phyloP scores from a whole-genome alignment of 2,797 vertebrate species.

The Allochrocebus solatus region DNA sequence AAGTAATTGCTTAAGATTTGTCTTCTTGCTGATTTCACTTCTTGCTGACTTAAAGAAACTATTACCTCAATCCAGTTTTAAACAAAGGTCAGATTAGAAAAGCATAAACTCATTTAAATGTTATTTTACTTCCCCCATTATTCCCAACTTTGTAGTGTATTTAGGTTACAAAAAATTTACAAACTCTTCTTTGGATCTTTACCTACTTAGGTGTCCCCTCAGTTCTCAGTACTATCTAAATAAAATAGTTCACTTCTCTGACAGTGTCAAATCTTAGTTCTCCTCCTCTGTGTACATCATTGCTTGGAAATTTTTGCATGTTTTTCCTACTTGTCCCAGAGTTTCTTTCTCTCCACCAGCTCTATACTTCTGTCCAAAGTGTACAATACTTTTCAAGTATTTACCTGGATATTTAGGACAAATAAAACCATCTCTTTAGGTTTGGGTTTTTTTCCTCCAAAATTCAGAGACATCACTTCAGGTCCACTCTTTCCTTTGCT shows the following conservation, averaged over 20 bases:
- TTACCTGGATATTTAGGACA: not conserved
- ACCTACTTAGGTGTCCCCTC: not conserved
- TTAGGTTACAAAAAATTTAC: constrained; percentile 30
- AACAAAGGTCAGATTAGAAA: constrained; percentile 42
- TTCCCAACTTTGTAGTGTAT: not conserved
- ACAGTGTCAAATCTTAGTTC: not conserved
- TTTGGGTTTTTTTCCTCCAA: not conserved
- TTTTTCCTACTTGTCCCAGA: not conserved
- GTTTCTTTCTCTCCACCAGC: not conserved
- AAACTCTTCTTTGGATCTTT: not conserved
- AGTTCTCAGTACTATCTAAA: not conserved
- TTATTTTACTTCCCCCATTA: not conserved
- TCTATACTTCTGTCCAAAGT: not conserved
- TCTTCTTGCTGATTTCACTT: constrained; percentile 25
- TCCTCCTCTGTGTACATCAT: not conserved
- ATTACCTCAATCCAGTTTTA: constrained; percentile 51
- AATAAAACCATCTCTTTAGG: not conserved
- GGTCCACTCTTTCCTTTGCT: not conserved
- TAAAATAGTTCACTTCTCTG: not conserved
- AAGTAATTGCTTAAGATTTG: constrained; percentile 49
- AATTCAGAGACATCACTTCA: not conserved
- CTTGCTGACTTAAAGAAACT: constrained; percentile 50
- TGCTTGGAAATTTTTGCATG: not conserved
- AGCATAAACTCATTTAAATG: constrained; percentile 17
- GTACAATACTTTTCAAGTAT: not conserved